Evolutionary conservation across 2,113 vertebrate species (phyloP).

Genomic region (Cacatua alba): DNA sequence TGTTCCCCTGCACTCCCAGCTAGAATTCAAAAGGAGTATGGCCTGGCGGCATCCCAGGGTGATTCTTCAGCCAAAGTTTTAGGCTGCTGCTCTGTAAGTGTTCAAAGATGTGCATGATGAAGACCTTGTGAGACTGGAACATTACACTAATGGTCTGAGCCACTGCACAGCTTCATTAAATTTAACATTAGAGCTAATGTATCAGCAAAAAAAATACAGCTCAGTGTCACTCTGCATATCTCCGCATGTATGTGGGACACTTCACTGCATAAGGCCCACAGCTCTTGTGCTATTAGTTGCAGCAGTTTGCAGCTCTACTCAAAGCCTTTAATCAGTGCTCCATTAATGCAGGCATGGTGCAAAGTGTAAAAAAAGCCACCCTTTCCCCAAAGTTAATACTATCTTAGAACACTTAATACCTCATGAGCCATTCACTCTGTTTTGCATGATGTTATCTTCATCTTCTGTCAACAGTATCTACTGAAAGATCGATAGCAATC

Average conservation of each 20-base stretch:
- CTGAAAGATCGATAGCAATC: constrained; percentile 51
- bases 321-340: constrained; percentile 11
- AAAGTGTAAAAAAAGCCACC: background rate
- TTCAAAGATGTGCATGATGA: background rate
- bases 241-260: background rate
- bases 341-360: background rate
- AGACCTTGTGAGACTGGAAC: background rate
- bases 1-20: background rate
- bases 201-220: background rate
- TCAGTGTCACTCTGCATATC: background rate
- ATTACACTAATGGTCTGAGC: background rate
- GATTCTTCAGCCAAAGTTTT: background rate
- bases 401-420: background rate
- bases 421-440: background rate
- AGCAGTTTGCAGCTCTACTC: background rate
- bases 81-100: background rate
- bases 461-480: constrained; percentile 43
- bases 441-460: constrained; percentile 34
- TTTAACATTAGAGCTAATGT: background rate
- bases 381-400: background rate
- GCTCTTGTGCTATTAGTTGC: background rate
- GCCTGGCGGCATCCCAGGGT: background rate
- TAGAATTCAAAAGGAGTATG: background rate
- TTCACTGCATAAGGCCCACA: background rate
- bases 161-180: background rate